phyloP scores from a whole-genome alignment of 2,113 vertebrate genomes.

The Carassius gibelio region DNA sequence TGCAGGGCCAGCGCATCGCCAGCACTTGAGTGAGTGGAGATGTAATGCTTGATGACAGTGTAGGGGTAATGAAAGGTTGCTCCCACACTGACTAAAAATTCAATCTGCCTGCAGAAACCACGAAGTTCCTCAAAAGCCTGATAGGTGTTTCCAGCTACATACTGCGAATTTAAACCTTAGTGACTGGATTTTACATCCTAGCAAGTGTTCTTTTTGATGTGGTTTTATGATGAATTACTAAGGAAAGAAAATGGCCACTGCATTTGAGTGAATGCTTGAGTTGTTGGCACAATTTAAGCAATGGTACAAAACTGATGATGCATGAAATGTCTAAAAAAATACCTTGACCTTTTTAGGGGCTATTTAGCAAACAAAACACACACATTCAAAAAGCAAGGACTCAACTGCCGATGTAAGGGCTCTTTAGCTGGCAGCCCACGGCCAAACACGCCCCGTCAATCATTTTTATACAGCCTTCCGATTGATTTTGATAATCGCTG shows the following conservation, averaged over 20 bases:
- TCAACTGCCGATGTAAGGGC: not conserved
- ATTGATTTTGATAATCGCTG: constrained; percentile 31
- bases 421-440: not conserved
- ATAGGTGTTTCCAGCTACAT: not conserved
- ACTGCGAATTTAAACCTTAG: not conserved
- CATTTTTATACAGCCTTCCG: constrained; percentile 21
- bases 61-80: constrained; percentile 39
- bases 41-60: constrained; percentile 35
- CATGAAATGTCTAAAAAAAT: constrained; percentile 24
- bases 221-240: not conserved
- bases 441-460: constrained; percentile 16
- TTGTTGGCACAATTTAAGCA: constrained; percentile 23
- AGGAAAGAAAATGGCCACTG: not conserved
- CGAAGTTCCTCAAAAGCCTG: constrained; percentile 17
- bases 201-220: not conserved
- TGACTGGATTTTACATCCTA: constrained; percentile 16
- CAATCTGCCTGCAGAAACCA: constrained; percentile 18
- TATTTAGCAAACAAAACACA: constrained; percentile 32
- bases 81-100: constrained; percentile 29
- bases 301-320: constrained; percentile 15
- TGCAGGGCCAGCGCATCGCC: constrained; percentile 7
- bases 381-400: not conserved
- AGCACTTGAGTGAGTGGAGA: constrained; percentile 16
- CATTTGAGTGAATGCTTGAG: constrained; percentile 18
- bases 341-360: constrained; percentile 40